phyloP scores from a whole-genome alignment of 2,113 vertebrate species.

The Ciconia stormi region DNA sequence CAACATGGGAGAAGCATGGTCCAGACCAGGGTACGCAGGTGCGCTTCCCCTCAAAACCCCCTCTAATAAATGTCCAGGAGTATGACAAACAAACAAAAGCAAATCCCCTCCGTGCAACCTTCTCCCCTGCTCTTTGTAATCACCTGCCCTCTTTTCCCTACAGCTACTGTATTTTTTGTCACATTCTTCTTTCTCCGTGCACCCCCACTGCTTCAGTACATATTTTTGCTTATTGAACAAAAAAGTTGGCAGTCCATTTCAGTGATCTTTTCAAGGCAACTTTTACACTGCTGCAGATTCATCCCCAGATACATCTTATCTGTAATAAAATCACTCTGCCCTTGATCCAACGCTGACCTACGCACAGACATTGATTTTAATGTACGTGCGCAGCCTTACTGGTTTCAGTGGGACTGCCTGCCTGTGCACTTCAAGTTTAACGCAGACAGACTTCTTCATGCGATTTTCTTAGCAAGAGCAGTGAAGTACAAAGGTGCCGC shows the following conservation, averaged over 20 bases:
- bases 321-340: not conserved
- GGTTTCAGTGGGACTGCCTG: not conserved
- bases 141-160: not conserved
- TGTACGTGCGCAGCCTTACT: not conserved
- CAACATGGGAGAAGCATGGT: accelerated
- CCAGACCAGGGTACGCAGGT: not conserved
- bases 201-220: not conserved
- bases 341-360: not conserved
- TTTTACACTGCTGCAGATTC: not conserved
- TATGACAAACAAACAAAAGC: not conserved
- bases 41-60: not conserved
- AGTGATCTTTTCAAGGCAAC: not conserved
- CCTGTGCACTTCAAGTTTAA: not conserved
- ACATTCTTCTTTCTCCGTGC: not conserved
- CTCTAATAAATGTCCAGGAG: not conserved
- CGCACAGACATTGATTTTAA: not conserved
- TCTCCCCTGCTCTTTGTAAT: not conserved
- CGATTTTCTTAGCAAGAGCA: not conserved
- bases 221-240: not conserved
- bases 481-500: accelerated
- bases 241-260: not conserved
- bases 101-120: not conserved
- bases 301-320: not conserved
- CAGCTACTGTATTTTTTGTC: not conserved
- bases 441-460: not conserved